A percentile compares a stretch with the other conserved stretches of the same genome.
Evolutionary conservation across 2,797 vertebrate genomes (phyloP).

Genomic region (Dicrostonyx torquatus): DNA sequence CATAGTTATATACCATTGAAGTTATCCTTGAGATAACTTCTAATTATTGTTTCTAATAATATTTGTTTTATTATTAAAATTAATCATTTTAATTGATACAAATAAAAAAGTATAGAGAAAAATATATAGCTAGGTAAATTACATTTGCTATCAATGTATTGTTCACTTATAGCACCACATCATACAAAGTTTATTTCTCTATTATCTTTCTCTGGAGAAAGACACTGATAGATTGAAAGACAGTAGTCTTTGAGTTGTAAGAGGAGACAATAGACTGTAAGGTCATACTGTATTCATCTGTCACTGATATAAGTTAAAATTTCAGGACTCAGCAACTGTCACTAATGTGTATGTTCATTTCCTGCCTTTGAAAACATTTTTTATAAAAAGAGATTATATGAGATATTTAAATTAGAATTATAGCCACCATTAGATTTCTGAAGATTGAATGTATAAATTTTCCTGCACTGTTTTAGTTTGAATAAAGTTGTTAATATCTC

Average conservation of each 20-base stretch:
- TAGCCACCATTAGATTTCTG: background rate
- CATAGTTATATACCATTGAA: background rate
- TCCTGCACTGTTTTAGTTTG: background rate
- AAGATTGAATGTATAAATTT: slow-evolving; percentile 27
- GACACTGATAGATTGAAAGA: background rate
- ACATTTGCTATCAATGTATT: background rate
- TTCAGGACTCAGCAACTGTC: background rate
- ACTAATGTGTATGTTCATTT: background rate
- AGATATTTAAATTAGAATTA: slow-evolving; percentile 43
- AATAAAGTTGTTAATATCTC: background rate
- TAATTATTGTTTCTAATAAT: slow-evolving; percentile 39
- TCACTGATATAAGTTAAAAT: slow-evolving; percentile 20
- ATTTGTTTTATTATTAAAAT: slow-evolving; percentile 8
- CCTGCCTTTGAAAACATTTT: slow-evolving; percentile 17
- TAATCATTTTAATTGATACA: slow-evolving; percentile 2
- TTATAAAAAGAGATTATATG: slow-evolving; percentile 2
- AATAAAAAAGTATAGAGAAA: slow-evolving; percentile 26
- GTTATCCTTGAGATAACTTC: background rate
- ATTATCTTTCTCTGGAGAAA: background rate
- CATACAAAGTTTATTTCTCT: background rate
- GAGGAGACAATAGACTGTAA: background rate
- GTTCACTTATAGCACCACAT: background rate
- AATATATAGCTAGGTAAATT: slow-evolving; percentile 4
- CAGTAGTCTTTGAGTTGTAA: background rate
- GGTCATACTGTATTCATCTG: background rate